Evolutionary conservation across 2,113 vertebrate species (phyloP).

Genomic region (Notarius quadriscutis): DNA sequence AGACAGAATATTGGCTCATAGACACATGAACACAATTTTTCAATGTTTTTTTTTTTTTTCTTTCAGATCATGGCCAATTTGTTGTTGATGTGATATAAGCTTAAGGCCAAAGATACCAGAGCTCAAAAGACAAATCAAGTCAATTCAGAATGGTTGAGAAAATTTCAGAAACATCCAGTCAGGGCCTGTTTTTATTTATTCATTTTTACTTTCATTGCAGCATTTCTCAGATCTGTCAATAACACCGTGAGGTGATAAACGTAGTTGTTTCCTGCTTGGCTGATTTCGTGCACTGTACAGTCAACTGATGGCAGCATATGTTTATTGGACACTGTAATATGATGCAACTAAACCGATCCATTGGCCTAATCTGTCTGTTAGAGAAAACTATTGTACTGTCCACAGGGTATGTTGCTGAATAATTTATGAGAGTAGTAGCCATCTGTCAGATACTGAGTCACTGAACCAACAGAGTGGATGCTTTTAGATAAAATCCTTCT

Average conservation of each 20-base stretch:
- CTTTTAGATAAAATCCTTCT: neutral
- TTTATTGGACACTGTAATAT: slow-evolving; percentile 12
- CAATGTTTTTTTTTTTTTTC: neutral
- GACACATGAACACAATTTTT: neutral
- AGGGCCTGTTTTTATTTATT: neutral
- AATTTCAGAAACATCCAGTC: neutral
- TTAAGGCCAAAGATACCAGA: neutral
- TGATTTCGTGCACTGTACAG: neutral
- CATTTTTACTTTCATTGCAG: neutral
- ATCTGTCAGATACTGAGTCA: slow-evolving; percentile 42
- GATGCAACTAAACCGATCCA: slow-evolving; percentile 15
- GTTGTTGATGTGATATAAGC: neutral
- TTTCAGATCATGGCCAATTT: neutral
- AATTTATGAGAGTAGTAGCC: slow-evolving; percentile 44
- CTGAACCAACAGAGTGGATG: neutral
- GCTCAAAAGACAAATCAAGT: neutral
- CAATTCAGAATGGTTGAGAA: neutral
- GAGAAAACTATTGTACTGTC: slow-evolving; percentile 36
- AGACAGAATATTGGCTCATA: neutral
- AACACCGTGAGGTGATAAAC: neutral
- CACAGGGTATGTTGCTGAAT: slow-evolving; percentile 47
- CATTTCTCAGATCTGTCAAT: neutral
- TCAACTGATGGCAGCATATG: slow-evolving; percentile 17
- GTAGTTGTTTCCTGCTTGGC: slow-evolving; percentile 23
- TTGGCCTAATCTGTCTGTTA: slow-evolving; percentile 31